Base-by-base conservation (phyloP, 2,113 vertebrate genomes). In the Probosciger aterrimus region DNA sequence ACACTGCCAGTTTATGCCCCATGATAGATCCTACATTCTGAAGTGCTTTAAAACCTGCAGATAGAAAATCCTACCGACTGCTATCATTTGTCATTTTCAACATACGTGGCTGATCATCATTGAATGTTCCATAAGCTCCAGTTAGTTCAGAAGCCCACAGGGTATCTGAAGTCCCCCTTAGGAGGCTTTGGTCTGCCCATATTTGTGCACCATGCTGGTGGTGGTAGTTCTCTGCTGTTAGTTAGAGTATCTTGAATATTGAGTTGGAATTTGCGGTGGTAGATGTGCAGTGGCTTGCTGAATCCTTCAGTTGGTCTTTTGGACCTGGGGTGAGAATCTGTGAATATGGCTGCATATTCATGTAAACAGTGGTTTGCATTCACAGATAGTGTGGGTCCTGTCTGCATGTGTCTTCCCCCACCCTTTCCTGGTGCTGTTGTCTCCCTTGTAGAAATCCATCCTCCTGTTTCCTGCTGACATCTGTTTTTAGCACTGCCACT, bases 401-500 rank as follows among this genome's bases (percentile, higher is more conserved):
- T 75, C 55, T 71, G 68, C 52, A 19, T 3, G 0, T 63, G 50
- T 78, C 43, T 73, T 78, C 49, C 62, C 33, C 44, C 24, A 65
- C 27, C 86, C 70, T 89, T 69, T 79, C 93, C 67, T 93, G 75
- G 65, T 46, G 78, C 81, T 92, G 55, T 77, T 4, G 0, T 78
- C 80, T 91, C 79, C 71, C 59, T 19, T 84, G 57, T 49, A 57
- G 44, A 89, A 96, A 92, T 80, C 59, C 74, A 85, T 87, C 81
- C 70, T 93, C 62, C 62, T 82, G 37, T 85, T 71, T 92, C 91
- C 93, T 93, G 90, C 74, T 97, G 95, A 84, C 88, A 92, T 91
- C 96, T 15, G 70, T 93, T 94, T 97, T 96, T 96, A 94, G 95
- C 92, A 22, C 57, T 96, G 65, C 62, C 84, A 88, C 95, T 93